Percentiles rank a stretch among this genome's conserved stretches.
Conservation (phyloP, 2,888 invertebrate genomes). For the Thereva nobilitata region DNA sequence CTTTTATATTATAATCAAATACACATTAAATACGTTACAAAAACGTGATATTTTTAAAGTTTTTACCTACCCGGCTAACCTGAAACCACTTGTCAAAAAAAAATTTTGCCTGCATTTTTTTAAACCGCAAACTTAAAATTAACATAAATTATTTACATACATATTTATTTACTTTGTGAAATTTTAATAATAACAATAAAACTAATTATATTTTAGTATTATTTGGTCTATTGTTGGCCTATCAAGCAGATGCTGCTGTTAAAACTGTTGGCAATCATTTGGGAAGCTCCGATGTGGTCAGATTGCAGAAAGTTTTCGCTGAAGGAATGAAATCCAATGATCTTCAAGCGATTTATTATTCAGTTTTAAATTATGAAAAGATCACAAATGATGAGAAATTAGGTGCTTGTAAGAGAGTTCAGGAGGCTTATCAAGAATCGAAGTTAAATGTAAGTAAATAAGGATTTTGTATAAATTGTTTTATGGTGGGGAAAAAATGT, state of each 20-base stretch:
- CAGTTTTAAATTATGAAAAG: conserved; percentile 71
- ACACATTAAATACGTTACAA: too few relatives aligned
- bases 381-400: conserved; percentile 64
- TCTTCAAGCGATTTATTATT: conserved; percentile 70
- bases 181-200: background rate
- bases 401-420: conserved; percentile 60
- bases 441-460: conserved; percentile 59
- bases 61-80: too few relatives aligned
- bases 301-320: conserved; percentile 55
- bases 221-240: conserved; percentile 16
- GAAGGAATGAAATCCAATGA: conserved; percentile 64
- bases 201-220: conserved; percentile 7
- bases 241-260: conserved; percentile 32
- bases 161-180: too few relatives aligned
- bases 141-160: too few relatives aligned
- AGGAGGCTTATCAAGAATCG: conserved; percentile 50
- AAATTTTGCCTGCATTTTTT: too few relatives aligned
- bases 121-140: too few relatives aligned
- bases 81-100: too few relatives aligned
- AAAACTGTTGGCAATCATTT: conserved; percentile 54
- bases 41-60: too few relatives aligned
- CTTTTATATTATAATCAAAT: background rate
- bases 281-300: conserved; percentile 51
- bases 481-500: too few relatives aligned
- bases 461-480: background rate